phyloP scores from a whole-genome alignment of 2,797 vertebrate species.

The Lepidocolaptes lacrymiger region DNA sequence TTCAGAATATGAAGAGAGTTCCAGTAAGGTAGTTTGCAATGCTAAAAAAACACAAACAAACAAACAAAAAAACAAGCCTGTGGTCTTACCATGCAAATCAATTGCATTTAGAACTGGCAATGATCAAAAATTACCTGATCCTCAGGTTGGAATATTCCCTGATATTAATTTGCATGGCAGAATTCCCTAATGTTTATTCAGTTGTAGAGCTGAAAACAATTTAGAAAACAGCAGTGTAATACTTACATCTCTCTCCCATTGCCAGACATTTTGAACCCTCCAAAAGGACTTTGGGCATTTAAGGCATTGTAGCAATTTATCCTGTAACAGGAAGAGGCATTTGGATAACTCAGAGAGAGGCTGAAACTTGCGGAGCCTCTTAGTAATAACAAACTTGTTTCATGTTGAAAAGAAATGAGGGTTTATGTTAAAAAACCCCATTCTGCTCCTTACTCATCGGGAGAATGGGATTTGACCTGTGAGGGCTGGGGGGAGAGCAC shows the following conservation, averaged over 20 bases:
- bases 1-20: background rate
- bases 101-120: background rate
- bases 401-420: background rate
- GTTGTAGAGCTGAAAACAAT: background rate
- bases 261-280: constrained; percentile 99
- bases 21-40: background rate
- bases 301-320: constrained; percentile 99
- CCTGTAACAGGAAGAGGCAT: constrained; percentile 77
- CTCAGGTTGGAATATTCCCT: background rate
- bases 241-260: constrained; percentile 99
- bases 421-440: background rate
- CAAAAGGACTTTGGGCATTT: constrained; percentile 98
- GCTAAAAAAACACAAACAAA: background rate
- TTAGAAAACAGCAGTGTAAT: background rate
- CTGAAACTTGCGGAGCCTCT: background rate
- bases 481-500: background rate
- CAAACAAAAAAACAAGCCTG: too few relatives aligned
- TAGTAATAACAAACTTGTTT: background rate
- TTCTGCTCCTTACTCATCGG: background rate
- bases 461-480: background rate
- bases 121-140: background rate
- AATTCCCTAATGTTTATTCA: background rate
- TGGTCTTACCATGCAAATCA: background rate
- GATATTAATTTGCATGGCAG: background rate
- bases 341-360: background rate